Evolutionary conservation across 2,797 vertebrate genomes (phyloP), one percentile per base, ranked within the genome.

Genomic region (Lacerta bilineata): DNA sequence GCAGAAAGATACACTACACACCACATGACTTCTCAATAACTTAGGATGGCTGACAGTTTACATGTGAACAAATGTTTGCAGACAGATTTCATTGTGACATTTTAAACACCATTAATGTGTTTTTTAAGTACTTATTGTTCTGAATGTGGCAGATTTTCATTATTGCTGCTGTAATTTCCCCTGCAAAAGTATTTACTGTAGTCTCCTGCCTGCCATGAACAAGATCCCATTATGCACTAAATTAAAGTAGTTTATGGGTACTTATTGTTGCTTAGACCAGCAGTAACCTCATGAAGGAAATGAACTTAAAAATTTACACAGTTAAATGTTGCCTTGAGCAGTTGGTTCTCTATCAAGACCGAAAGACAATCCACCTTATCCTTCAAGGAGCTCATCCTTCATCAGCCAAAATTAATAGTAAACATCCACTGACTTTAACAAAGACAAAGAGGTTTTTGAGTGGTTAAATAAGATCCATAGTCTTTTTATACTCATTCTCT

Each of bases 291-390:
- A 76, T 75, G 83, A 80, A 85, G 69, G 27, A 85, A 81, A 85
- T 85, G 39, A 85, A 85, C 78, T 85, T 81, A 85, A 85, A 89
- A 76, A 59, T 85, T 55, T 75, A 89, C 43, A 81, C 39, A 80
- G 59, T 89, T 80, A 81, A 85, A 68, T 76, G 72, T 85, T 81
- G 33, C 84, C 78, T 81, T 81, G 78, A 85, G 71, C 72, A 85
- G 83, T 81, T 89, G 83, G 43, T 80, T 85, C 69, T 80, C 69
- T 76, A 25, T 68, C 68, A 68, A 84, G 33, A 78, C 36, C 9
- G 43, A 36, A 39, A 81, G 59, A 85, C 83, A 89, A 86, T 81
- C 71, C 88, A 85, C 11, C 55, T 89, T 89, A 81, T 76, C 79
- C 78, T 76, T 43, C 78, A 89, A 76, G 72, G 27, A 68, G 41